These are phyloP conservation scores for Arenaria interpres DNA, from an alignment of 2,113 vertebrate species.

Conservation along the genomic window DNA sequence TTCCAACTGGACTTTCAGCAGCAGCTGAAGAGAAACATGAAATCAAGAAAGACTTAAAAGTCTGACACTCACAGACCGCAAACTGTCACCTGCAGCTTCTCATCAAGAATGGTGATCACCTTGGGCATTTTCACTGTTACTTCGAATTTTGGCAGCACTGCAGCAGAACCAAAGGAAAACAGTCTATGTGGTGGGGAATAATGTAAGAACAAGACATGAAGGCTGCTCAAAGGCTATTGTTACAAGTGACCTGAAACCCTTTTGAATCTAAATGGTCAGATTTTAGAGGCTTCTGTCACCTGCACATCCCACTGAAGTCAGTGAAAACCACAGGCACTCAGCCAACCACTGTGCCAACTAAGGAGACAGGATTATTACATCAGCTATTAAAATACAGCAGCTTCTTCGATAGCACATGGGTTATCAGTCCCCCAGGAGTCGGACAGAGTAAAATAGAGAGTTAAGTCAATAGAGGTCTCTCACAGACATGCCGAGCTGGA, in stretches of 20 bases:
- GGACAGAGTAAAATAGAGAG: not conserved
- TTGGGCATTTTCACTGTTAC: conserved; percentile 68
- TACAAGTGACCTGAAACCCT: not conserved
- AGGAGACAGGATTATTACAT: not conserved
- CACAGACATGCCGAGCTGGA: not conserved
- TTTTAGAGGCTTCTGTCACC: not conserved
- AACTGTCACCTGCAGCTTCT: conserved; percentile 61
- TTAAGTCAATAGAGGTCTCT: not conserved
- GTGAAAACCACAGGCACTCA: not conserved
- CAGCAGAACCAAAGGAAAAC: conserved; percentile 1
- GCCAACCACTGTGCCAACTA: not conserved
- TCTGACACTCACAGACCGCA: conserved; percentile 72
- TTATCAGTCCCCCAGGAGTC: not conserved
- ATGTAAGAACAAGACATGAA: not conserved
- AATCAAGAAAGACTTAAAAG: not conserved
- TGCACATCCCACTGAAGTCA: not conserved
- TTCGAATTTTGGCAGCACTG: conserved; percentile 78
- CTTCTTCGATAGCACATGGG: not conserved
- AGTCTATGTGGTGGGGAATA: not conserved
- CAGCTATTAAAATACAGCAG: not conserved
- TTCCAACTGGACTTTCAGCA: not conserved
- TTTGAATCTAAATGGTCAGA: not conserved
- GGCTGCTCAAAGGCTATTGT: not conserved
- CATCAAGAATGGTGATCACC: conserved; percentile 70
- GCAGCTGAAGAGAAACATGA: not conserved